These are phyloP conservation scores for Bicyclus anynana DNA, from an alignment of 1,140 invertebrate genomes.

Conservation along the genomic window DNA sequence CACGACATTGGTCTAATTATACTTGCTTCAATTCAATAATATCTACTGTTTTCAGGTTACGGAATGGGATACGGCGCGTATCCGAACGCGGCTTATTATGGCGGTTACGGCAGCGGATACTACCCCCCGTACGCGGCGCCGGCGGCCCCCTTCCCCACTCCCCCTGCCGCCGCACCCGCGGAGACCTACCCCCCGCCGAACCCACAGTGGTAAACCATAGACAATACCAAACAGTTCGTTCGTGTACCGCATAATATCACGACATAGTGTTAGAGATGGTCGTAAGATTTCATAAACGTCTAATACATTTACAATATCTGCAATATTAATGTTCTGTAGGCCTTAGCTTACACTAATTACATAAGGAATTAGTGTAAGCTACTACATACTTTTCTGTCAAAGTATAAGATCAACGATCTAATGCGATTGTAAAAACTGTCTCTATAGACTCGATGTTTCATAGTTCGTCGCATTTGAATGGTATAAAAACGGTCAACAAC, in stretches of 20 bases:
- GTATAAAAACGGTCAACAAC: too few relatives aligned
- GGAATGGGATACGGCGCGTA: conserved; percentile 64
- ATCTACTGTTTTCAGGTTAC: conserved; percentile 46
- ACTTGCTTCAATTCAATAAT: too few relatives aligned
- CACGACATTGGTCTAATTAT: too few relatives aligned
- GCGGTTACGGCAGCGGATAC: conserved; percentile 66
- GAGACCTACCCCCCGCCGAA: conserved; percentile 76
- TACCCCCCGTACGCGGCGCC: conserved; percentile 72
- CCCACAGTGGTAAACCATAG: conserved; percentile 58
- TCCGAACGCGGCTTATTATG: conserved; percentile 63
- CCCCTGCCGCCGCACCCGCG: conserved; percentile 57
- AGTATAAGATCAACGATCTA: too few relatives aligned
- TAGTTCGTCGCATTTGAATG: too few relatives aligned
- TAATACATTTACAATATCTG: neutral
- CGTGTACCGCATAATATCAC: neutral
- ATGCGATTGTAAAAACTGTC: too few relatives aligned
- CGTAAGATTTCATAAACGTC: neutral
- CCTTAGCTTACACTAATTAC: too few relatives aligned
- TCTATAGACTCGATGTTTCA: too few relatives aligned
- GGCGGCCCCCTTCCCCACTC: too few relatives aligned
- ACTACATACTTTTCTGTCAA: too few relatives aligned
- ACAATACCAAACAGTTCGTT: conserved; percentile 1
- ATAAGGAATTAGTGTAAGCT: too few relatives aligned
- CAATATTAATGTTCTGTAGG: too few relatives aligned
- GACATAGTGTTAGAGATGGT: neutral